Percentiles rank a stretch among this genome's conserved stretches.
Conservation (phyloP, 1,140 invertebrate genomes). For the Zaprionus africanus region DNA sequence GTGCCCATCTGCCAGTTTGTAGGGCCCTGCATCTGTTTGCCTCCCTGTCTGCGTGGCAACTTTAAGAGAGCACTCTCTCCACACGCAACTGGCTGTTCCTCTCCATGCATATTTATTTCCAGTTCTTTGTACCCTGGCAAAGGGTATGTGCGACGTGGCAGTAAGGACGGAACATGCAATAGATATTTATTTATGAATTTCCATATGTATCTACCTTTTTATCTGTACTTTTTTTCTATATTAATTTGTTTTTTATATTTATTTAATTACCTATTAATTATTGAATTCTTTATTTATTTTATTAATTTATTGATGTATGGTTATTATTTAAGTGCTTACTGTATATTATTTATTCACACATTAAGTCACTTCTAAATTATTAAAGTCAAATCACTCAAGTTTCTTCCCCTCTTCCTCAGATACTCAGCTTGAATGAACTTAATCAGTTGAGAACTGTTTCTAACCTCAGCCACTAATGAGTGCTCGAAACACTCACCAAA, state of each 20-base stretch:
- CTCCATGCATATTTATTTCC: background rate
- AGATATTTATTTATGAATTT: too few relatives aligned
- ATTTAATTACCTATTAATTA: too few relatives aligned
- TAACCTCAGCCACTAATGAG: background rate
- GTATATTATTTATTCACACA: too few relatives aligned
- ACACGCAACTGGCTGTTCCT: background rate
- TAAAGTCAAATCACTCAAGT: too few relatives aligned
- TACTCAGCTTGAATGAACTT: background rate
- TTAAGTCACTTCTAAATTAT: too few relatives aligned
- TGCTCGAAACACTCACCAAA: background rate
- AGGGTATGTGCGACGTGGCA: background rate
- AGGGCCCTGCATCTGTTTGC: background rate
- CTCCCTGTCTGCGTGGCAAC: slow-evolving; percentile 8
- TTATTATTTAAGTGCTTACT: too few relatives aligned
- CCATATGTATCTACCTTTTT: too few relatives aligned
- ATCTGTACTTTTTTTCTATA: too few relatives aligned
- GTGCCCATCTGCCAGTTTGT: background rate
- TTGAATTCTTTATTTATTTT: too few relatives aligned
- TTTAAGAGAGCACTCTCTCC: slow-evolving; percentile 30
- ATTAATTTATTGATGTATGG: too few relatives aligned
- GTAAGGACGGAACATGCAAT: background rate
- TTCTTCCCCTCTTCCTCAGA: background rate
- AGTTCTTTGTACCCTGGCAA: background rate
- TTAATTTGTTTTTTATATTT: too few relatives aligned
- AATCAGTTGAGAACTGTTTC: background rate